These are phyloP conservation scores for Ptychadena robeensis DNA, from an alignment of 2,797 vertebrate species.

Conservation along the genomic window DNA sequence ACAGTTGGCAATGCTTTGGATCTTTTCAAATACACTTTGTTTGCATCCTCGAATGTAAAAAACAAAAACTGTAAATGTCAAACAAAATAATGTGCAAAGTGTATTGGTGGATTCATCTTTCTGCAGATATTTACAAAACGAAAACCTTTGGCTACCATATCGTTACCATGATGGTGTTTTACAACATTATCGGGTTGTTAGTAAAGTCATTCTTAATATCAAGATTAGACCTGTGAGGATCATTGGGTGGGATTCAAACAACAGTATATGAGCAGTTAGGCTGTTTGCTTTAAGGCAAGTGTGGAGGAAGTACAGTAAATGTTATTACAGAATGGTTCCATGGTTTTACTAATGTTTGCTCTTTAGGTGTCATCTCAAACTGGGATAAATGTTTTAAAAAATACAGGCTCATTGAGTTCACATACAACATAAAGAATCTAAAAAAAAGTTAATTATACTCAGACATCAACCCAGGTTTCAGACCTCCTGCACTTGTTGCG, in stretches of 20 bases:
- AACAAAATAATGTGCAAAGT: constrained; percentile 17
- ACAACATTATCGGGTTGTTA: background rate
- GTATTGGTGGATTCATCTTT: background rate
- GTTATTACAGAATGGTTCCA: no score
- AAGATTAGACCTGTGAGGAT: background rate
- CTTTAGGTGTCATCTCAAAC: no score
- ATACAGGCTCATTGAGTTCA: no score
- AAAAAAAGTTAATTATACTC: no score
- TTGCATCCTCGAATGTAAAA: background rate
- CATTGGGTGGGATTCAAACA: background rate
- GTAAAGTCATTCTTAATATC: background rate
- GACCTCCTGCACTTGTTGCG: no score
- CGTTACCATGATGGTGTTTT: background rate
- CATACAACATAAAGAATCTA: no score
- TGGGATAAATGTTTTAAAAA: no score
- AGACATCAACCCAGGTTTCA: no score
- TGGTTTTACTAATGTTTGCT: no score
- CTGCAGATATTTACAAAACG: background rate
- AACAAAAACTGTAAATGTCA: constrained; percentile 4
- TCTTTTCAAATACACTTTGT: constrained; percentile 24
- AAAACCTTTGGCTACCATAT: background rate
- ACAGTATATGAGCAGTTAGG: no score
- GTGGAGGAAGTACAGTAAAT: no score
- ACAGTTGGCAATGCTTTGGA: constrained; percentile 31
- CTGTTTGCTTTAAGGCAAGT: no score